Percentiles rank a stretch among this genome's conserved stretches.
Evolutionary conservation across 2,888 invertebrate genomes (phyloP).

Genomic region (Eurytoma californica): DNA sequence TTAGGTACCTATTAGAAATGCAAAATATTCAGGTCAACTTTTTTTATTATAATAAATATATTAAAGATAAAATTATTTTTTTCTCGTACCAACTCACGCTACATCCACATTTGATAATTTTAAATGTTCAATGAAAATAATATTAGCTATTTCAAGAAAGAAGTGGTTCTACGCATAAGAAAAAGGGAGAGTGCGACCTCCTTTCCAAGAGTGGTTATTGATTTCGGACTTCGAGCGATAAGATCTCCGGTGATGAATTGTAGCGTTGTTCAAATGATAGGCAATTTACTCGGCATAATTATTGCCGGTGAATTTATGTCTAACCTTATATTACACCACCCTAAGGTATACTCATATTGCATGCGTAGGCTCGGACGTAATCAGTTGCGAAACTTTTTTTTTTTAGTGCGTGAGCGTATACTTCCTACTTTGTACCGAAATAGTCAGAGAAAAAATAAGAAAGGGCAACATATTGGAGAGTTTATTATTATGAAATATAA

Average conservation of each 20-base stretch:
- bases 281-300: conserved; percentile 62
- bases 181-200: conserved; percentile 50
- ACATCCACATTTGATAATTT: neutral
- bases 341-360: conserved; percentile 46
- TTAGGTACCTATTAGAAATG: neutral
- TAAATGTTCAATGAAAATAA: neutral
- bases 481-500: neutral
- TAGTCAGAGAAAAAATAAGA: conserved; percentile 8
- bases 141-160: conserved; percentile 6
- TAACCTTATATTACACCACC: conserved; percentile 47
- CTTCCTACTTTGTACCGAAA: conserved; percentile 22
- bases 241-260: conserved; percentile 62
- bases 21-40: neutral
- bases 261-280: conserved; percentile 62
- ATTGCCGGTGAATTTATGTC: conserved; percentile 61
- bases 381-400: neutral
- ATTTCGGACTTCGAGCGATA: conserved; percentile 56
- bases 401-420: neutral
- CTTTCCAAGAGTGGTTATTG: conserved; percentile 54
- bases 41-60: neutral
- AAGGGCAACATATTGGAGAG: neutral
- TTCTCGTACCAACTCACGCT: neutral
- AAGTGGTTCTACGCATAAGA: neutral
- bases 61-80: neutral
- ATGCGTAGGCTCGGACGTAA: neutral